Conservation (phyloP, 2,113 vertebrate species). For the Propithecus coquereli region DNA sequence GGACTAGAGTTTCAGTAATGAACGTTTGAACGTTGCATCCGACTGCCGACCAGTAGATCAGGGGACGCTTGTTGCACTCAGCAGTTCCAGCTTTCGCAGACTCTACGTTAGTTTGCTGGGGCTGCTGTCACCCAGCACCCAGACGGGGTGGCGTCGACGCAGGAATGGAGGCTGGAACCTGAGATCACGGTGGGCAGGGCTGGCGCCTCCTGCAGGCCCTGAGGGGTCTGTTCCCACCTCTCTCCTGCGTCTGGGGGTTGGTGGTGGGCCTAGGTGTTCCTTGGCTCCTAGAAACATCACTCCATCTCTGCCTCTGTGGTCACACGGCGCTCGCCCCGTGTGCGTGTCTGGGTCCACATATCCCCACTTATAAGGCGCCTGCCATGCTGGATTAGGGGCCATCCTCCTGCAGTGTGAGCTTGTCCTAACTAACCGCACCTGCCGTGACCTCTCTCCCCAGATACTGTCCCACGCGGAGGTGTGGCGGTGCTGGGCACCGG, state of each 20-base stretch:
- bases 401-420: neutral
- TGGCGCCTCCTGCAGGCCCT: neutral
- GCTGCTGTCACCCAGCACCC: neutral
- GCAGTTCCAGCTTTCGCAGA: neutral
- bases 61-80: fast-evolving
- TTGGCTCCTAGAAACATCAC: neutral
- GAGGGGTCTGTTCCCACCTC: too few species aligned
- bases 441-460: neutral
- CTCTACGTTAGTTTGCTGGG: fast-evolving
- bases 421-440: too few species aligned
- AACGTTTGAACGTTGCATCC: fast-evolving
- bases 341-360: neutral
- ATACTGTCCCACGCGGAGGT: neutral
- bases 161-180: neutral
- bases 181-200: neutral
- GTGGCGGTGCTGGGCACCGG: neutral
- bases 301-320: too few species aligned
- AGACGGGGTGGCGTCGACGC: neutral
- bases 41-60: fast-evolving
- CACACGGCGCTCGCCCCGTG: fast-evolving
- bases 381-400: too few species aligned
- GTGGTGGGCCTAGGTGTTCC: neutral
- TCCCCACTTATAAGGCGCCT: neutral
- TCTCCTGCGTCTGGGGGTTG: fast-evolving
- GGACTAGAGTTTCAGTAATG: neutral